A percentile compares a stretch with the other conserved stretches of the same genome.
phyloP scores from a whole-genome alignment of 2,888 invertebrate species.

The Ectropis crepuscularia region DNA sequence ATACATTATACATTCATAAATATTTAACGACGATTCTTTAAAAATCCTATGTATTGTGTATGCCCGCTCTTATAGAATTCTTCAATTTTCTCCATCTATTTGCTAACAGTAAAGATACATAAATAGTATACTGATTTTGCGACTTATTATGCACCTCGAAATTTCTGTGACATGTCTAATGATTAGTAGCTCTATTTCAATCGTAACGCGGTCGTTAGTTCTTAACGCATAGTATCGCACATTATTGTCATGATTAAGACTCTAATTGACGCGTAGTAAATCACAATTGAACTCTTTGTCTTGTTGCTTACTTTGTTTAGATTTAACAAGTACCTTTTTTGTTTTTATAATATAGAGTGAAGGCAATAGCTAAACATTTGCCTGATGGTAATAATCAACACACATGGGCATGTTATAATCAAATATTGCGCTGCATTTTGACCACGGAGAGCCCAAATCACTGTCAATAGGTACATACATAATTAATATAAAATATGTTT shows the following conservation, averaged over 20 bases:
- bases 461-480: too few relatives aligned
- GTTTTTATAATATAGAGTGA: not conserved
- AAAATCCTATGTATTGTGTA: not conserved
- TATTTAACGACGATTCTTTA: too few relatives aligned
- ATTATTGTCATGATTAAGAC: conserved; percentile 83
- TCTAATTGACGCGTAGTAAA: conserved; percentile 82
- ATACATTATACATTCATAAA: too few relatives aligned
- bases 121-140: not conserved
- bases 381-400: too few relatives aligned
- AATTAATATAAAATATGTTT: too few relatives aligned
- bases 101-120: too few relatives aligned
- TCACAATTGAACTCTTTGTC: conserved; percentile 78
- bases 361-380: too few relatives aligned
- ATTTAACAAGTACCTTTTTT: conserved; percentile 32
- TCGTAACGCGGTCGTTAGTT: conserved; percentile 67
- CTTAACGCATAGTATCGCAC: conserved; percentile 75
- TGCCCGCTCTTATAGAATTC: conserved; percentile 1
- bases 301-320: conserved; percentile 61
- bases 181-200: conserved; percentile 54
- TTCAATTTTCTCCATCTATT: too few relatives aligned
- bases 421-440: too few relatives aligned
- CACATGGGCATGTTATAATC: too few relatives aligned
- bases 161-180: conserved; percentile 13
- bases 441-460: too few relatives aligned
- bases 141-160: not conserved